Evolutionary conservation across 2,797 vertebrate species (phyloP), one percentile per base, ranked within the genome.

Genomic region (Huso huso): DNA sequence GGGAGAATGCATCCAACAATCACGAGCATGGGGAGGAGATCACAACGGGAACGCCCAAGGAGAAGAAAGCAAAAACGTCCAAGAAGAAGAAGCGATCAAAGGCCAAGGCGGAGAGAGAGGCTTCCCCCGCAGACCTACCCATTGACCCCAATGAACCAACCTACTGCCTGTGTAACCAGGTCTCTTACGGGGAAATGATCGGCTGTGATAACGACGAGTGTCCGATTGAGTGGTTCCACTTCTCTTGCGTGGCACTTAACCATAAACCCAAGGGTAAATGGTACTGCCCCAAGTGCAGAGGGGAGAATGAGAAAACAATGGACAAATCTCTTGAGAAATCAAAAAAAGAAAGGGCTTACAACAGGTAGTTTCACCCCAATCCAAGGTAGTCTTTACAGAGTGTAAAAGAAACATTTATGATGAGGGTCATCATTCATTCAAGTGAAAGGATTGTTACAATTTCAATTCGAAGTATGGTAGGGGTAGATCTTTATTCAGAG

Each of bases 221-320:
- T 75, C 93, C 95, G 65, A 99, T 99, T 0, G 97, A 99, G 79
- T 99, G 97, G 97, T 99, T 98, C 87, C 97, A 99, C 80, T 99
- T 99, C 79, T 98, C 96, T 1, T 99, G 97, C 0, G 96, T 99
- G 49, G 94, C 92, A 73, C 93, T 99, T 62, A 93, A 94, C 75
- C 96, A 99, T 66, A 99, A 99, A 84, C 97, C 97, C 60, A 99
- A 99, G 78, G 97, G 97, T 73, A 98, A 96, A 81, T 99, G 97
- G 97, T 99, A 93, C 82, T 99, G 97, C 78, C 97, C 97, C 51
- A 95, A 94, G 74, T 99, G 97, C 75, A 80, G 97, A 64, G 96
- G 97, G 2, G 96, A 99, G 80, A 99, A 90, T 0, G 97, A 99
- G 89, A 99, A 98, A 78, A 99, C 95, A 18, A 97, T 99, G 94